phyloP scores from a whole-genome alignment of 2,797 vertebrate genomes.

The Manis crassicaudata region DNA sequence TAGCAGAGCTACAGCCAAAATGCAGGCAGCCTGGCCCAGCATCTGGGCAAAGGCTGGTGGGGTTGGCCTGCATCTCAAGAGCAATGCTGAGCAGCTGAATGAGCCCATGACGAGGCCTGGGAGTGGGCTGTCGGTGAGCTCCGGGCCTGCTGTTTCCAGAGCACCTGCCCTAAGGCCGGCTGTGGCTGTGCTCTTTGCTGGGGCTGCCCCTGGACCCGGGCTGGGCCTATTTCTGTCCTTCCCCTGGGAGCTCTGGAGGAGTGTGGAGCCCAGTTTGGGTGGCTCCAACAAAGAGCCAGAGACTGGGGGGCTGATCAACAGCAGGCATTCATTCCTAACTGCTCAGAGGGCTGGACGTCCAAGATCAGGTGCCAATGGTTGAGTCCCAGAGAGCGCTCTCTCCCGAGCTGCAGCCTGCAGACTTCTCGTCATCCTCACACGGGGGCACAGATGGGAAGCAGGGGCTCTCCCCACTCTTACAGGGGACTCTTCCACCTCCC shows the following conservation, averaged over 20 bases:
- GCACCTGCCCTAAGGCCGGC: neutral
- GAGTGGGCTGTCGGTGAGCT: too few relatives aligned
- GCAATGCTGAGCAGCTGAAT: neutral
- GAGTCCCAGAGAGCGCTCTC: neutral
- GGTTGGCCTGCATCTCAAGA: neutral
- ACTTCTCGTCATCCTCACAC: too few relatives aligned
- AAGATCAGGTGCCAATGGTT: too few relatives aligned
- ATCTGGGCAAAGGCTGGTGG: rapidly evolving
- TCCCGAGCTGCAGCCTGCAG: neutral
- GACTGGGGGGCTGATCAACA: neutral
- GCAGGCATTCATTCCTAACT: too few relatives aligned
- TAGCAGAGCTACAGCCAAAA: neutral
- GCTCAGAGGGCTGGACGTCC: neutral
- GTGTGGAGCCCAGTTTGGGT: neutral
- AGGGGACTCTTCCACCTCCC: too few relatives aligned
- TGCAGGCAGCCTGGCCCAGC: neutral
- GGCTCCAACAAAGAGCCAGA: neutral
- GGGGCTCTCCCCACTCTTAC: neutral
- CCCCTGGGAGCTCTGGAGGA: neutral
- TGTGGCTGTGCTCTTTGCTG: neutral
- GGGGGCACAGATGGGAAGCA: too few relatives aligned
- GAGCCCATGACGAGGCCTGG: neutral
- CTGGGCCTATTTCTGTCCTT: neutral
- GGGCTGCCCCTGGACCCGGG: rapidly evolving
- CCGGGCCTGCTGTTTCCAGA: neutral